Percentiles rank a stretch among this genome's conserved stretches.
Evolutionary conservation across 2,797 vertebrate species (phyloP).

Genomic region (Balearica regulorum): DNA sequence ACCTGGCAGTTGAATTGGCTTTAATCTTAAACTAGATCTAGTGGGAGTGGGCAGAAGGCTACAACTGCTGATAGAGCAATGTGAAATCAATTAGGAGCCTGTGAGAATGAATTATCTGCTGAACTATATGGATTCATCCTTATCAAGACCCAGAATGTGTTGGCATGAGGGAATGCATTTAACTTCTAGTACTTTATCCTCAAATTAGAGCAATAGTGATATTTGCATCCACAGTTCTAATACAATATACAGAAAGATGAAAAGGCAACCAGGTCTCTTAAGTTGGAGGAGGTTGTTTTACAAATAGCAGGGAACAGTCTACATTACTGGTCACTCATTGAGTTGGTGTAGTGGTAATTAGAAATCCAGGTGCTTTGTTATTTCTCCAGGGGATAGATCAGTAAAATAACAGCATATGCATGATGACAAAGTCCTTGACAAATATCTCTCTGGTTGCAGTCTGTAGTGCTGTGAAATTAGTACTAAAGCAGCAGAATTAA

Average conservation of each 20-base stretch:
- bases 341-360: neutral
- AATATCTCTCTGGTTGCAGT: neutral
- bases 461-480: neutral
- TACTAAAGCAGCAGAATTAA: neutral
- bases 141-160: neutral
- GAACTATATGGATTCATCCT: neutral
- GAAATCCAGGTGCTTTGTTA: conserved; percentile 16
- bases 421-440: conserved; percentile 10
- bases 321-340: neutral
- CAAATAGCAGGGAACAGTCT: neutral
- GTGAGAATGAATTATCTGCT: neutral
- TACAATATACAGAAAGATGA: neutral
- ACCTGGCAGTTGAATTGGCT: neutral
- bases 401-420: conserved; percentile 1
- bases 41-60: neutral
- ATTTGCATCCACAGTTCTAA: neutral
- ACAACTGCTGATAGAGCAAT: neutral
- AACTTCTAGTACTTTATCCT: neutral
- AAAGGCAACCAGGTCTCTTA: neutral
- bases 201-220: neutral
- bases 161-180: neutral
- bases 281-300: neutral
- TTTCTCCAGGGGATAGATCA: neutral
- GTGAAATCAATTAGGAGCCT: neutral
- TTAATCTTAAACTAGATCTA: neutral